Conservation (phyloP, 2,113 vertebrate species). For the Otocyon megalotis region DNA sequence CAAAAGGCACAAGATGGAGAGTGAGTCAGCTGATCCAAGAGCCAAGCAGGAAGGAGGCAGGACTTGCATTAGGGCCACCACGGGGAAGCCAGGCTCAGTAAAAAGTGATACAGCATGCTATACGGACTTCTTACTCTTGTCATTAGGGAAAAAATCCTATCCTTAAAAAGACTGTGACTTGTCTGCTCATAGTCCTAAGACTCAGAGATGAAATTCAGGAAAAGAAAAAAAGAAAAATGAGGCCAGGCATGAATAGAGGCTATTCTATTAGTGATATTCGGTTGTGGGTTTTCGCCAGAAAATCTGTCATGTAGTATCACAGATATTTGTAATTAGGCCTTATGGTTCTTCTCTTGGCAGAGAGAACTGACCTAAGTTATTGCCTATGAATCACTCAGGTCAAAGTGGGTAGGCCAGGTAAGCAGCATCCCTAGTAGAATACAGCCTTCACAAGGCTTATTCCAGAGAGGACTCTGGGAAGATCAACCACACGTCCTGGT, state of each 20-base stretch:
- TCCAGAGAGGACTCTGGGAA: background rate
- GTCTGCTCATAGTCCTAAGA: background rate
- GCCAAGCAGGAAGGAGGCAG: background rate
- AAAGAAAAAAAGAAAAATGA: slow-evolving; percentile 2
- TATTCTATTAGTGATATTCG: background rate
- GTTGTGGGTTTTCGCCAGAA: background rate
- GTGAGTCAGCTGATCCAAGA: background rate
- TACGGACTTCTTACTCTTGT: no score
- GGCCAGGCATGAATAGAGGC: background rate
- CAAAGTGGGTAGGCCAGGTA: background rate
- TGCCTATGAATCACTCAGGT: background rate
- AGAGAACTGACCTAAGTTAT: background rate
- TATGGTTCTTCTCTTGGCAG: background rate
- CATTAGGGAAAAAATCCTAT: background rate
- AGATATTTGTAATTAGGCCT: background rate
- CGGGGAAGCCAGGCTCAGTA: background rate
- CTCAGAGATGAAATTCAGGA: background rate
- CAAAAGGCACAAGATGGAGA: background rate
- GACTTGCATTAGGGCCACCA: background rate
- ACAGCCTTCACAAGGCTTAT: background rate
- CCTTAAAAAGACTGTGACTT: background rate
- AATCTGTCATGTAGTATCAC: background rate
- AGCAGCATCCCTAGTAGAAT: background rate
- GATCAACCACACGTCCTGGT: background rate
- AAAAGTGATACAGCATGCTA: fast-evolving